Conservation (phyloP, 2,113 vertebrate genomes). For the Otis tarda region DNA sequence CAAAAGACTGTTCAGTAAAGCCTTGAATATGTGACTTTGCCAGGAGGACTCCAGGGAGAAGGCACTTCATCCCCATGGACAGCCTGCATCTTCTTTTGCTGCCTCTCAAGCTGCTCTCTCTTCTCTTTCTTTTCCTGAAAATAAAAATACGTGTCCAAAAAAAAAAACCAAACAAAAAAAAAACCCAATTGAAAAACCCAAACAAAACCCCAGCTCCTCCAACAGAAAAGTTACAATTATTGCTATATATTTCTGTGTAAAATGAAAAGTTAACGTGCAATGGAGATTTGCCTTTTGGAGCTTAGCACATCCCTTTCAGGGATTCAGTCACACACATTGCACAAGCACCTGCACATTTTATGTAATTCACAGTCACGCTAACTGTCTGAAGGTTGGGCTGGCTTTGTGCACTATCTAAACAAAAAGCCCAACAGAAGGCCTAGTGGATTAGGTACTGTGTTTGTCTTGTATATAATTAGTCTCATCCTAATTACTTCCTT, state of each 20-base stretch:
- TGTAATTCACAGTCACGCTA: too few species aligned
- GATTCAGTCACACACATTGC: not conserved
- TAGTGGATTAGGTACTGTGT: not conserved
- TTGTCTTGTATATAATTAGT: not conserved
- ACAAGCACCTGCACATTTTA: not conserved
- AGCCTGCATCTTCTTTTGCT: slow-evolving; percentile 74
- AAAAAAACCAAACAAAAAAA: not conserved
- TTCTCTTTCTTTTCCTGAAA: slow-evolving; percentile 84
- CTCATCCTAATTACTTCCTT: not conserved
- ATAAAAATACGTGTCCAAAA: not conserved
- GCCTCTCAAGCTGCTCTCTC: slow-evolving; percentile 76
- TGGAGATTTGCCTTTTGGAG: not conserved
- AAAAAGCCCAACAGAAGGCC: not conserved
- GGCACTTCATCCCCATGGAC: slow-evolving; percentile 68
- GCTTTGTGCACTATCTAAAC: not conserved
- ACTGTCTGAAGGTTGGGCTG: not conserved
- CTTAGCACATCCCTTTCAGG: not conserved
- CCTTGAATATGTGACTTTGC: slow-evolving; percentile 80
- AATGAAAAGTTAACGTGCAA: not conserved
- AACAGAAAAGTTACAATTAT: not conserved
- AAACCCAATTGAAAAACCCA: not conserved
- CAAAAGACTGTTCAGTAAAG: slow-evolving; percentile 66
- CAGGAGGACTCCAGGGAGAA: slow-evolving; percentile 90
- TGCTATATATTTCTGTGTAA: not conserved
- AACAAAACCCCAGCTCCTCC: not conserved